Evolutionary conservation across 1,140 invertebrate genomes (phyloP), one percentile per base, ranked within the genome.

Genomic region (Diploscapter pachys): DNA sequence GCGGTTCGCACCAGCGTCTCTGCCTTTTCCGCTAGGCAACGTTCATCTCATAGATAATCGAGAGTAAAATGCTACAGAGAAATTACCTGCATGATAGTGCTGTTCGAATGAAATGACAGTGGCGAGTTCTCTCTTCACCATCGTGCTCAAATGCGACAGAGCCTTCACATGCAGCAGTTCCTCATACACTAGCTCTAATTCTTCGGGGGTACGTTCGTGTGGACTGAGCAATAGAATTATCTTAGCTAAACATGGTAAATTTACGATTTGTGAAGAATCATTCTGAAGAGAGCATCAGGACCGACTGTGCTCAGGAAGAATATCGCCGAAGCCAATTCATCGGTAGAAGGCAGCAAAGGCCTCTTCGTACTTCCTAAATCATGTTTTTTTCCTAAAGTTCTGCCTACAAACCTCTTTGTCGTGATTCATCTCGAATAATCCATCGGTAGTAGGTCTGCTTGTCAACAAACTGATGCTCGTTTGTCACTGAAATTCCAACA

Each of bases 391-490:
- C 1, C 31, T 31, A 31, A 31, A 13, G 52, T 13, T 51, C 64
- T 51, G 50, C 73, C 50, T 63, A 69, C 31, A 63, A 9, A 54
- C 6, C 50, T 63, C 53, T 63, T 54, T 53, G 53, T 56, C 31
- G 13, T 11, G 77, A 76, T 59, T 79, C 68, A 74, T 51, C 69
- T 67, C 78, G 72, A 69, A 78, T 67, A 75, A 89, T 89, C 86
- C 93, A 93, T 61, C 92, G 90, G 86, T 93, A 93, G 78, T 93
- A 90, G 77, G 92, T 89, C 85, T 91, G 92, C 87, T 92, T 92
- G 87, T 93, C 92, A 84, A 91, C 90, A 86, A 93, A 93, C 48
- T 91, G 90, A 81, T 92, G 91, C 82, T 93, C 92, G 75, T 90
- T 89, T 72, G 90, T 90, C n/a, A 92, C 92, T 88, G 65, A 78